Evolutionary conservation across 1,140 invertebrate species (phyloP).

Genomic region (Calycopis cecrops): DNA sequence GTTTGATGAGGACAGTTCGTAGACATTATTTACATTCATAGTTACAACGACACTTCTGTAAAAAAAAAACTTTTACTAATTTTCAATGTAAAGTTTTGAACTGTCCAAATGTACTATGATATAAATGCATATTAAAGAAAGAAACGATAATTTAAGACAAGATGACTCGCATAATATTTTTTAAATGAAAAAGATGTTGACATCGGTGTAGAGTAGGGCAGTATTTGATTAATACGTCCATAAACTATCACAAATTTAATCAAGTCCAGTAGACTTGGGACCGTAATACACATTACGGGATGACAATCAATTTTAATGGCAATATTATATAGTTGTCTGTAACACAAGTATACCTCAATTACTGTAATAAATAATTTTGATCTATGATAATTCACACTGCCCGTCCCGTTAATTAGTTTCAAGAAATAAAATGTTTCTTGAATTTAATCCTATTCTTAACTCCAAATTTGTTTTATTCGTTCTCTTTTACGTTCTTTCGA

Average conservation of each 20-base stretch:
- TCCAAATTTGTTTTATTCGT: too few relatives aligned
- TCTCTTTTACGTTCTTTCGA: too few relatives aligned
- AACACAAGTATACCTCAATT: background rate
- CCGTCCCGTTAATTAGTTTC: too few relatives aligned
- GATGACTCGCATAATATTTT: constrained; percentile 2
- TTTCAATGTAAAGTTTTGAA: background rate
- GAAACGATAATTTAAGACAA: background rate
- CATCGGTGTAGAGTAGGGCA: background rate
- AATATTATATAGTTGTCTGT: background rate
- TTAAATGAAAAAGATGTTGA: background rate
- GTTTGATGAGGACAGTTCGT: background rate
- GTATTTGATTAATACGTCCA: background rate
- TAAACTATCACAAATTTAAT: constrained; percentile 3
- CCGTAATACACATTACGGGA: constrained; percentile 20
- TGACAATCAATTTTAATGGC: constrained; percentile 1
- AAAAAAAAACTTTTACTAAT: background rate
- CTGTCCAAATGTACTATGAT: constrained; percentile 6
- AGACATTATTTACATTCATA: background rate
- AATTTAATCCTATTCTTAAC: too few relatives aligned
- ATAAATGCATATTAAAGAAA: background rate
- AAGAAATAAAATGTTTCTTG: too few relatives aligned
- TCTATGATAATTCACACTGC: background rate
- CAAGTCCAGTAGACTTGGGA: constrained; percentile 14
- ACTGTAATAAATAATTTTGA: background rate
- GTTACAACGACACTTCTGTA: background rate